A percentile compares a stretch with the other conserved stretches of the same genome.
Conservation (phyloP, 1,140 invertebrate genomes). For the Scylla paramamosain region DNA sequence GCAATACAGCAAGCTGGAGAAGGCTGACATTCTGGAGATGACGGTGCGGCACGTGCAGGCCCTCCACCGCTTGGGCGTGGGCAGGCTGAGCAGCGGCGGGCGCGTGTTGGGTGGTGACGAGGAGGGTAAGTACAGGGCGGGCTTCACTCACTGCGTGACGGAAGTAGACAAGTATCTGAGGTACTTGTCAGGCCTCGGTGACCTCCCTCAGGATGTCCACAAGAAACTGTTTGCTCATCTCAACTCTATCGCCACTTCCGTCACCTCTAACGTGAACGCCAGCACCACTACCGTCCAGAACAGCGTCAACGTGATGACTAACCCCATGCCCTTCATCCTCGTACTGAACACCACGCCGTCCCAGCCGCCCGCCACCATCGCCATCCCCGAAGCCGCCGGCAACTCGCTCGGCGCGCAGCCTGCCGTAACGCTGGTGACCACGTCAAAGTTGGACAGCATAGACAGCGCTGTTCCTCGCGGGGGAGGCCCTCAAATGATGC, state of each 20-base stretch:
- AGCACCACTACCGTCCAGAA: constrained; percentile 64
- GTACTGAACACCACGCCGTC: constrained; percentile 52
- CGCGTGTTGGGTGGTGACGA: constrained; percentile 35
- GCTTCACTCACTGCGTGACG: constrained; percentile 61
- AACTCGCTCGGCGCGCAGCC: constrained; percentile 67
- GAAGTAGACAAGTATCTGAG: constrained; percentile 59
- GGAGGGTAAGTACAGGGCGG: constrained; percentile 60
- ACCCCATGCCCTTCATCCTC: constrained; percentile 62
- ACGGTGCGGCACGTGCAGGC: constrained; percentile 65
- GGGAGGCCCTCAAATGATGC: not conserved
- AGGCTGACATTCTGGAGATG: constrained; percentile 71
- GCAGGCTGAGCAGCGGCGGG: not conserved
- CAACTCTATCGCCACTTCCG: constrained; percentile 42
- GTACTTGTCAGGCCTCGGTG: constrained; percentile 34
- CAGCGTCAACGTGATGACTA: constrained; percentile 65
- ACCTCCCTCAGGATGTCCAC: constrained; percentile 48
- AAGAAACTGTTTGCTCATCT: constrained; percentile 42
- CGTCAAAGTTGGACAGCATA: constrained; percentile 3
- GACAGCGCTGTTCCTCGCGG: not conserved
- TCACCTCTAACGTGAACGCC: constrained; percentile 27
- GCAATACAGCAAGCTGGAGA: constrained; percentile 66
- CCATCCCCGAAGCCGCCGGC: constrained; percentile 33
- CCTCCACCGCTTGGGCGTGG: constrained; percentile 50
- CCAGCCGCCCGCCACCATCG: constrained; percentile 9
- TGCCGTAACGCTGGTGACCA: constrained; percentile 40